Evolutionary conservation across 64 coral and sea anemone species (phyloP).

Genomic region (Pocillopora damicornis): DNA sequence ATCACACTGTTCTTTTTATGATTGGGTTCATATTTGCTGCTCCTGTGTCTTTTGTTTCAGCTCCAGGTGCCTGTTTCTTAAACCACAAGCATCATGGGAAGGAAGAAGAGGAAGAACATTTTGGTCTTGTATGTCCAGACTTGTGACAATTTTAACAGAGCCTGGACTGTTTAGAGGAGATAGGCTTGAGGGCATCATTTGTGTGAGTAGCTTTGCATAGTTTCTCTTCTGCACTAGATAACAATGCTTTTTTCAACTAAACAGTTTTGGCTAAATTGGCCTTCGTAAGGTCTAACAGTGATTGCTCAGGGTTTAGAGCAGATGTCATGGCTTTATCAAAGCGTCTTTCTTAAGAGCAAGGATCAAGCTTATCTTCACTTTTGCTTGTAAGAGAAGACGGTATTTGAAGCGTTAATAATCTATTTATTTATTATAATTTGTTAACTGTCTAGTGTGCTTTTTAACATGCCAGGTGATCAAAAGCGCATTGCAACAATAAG

Average conservation of each 20-base stretch:
- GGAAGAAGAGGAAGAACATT: conserved; percentile 20
- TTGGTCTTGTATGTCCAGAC: conserved; percentile 20
- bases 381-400: not conserved
- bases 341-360: conserved; percentile 17
- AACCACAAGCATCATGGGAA: conserved; percentile 10
- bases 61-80: conserved; percentile 65
- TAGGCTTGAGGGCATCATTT: conserved; percentile 1
- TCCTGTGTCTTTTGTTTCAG: conserved; percentile 38
- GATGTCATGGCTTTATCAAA: not conserved
- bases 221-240: conserved; percentile 16
- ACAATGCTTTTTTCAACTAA: not conserved
- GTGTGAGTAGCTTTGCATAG: not conserved
- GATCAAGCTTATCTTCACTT: conserved; percentile 26
- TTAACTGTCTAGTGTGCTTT: no score
- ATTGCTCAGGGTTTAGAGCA: conserved; percentile 5
- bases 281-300: conserved; percentile 1
- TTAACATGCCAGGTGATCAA: no score
- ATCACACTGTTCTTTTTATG: conserved; percentile 35
- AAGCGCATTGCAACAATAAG: no score
- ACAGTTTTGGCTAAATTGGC: conserved; percentile 21
- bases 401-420: no score
- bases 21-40: conserved; percentile 52
- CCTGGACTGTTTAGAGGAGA: not conserved
- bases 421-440: no score
- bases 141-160: conserved; percentile 54